A percentile compares a stretch with the other conserved stretches of the same genome.
Evolutionary conservation across 2,888 invertebrate species (phyloP).

Genomic region (Drosophila birchii): DNA sequence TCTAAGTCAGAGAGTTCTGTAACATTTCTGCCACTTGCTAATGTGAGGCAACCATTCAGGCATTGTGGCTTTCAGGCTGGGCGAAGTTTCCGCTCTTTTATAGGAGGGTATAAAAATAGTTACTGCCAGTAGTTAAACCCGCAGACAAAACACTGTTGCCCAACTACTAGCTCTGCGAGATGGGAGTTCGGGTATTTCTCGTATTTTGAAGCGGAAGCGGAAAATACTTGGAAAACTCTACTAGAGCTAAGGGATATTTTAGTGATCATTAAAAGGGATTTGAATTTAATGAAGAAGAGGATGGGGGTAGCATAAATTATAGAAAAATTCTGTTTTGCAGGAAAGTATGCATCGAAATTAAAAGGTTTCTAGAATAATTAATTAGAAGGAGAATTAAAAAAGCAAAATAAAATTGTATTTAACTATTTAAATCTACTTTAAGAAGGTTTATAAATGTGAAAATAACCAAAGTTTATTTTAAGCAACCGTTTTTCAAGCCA

Average conservation of each 20-base stretch:
- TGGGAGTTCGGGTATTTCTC: constrained; percentile 1
- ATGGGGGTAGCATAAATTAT: neutral
- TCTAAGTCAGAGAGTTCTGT: constrained; percentile 45
- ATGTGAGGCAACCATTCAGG: constrained; percentile 47
- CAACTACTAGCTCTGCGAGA: neutral
- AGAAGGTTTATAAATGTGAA: neutral
- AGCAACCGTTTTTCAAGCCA: no score
- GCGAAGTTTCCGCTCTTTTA: constrained; percentile 41
- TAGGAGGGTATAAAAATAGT: constrained; percentile 49
- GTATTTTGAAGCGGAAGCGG: neutral
- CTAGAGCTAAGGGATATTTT: constrained; percentile 1
- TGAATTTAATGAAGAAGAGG: neutral
- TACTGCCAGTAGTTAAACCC: constrained; percentile 23
- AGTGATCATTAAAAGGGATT: constrained; percentile 1
- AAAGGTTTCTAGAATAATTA: neutral
- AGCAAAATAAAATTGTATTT: no score
- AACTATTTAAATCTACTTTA: no score
- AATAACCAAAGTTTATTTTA: no score
- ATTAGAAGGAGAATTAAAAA: no score
- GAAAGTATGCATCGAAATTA: neutral
- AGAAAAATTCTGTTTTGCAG: neutral
- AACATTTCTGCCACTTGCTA: constrained; percentile 54
- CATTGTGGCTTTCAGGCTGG: constrained; percentile 19
- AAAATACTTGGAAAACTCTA: constrained; percentile 1
- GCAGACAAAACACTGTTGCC: constrained; percentile 32